Evolutionary conservation across 1,140 invertebrate species (phyloP), one percentile per base, ranked within the genome.

Genomic region (Phthorimaea operculella): DNA sequence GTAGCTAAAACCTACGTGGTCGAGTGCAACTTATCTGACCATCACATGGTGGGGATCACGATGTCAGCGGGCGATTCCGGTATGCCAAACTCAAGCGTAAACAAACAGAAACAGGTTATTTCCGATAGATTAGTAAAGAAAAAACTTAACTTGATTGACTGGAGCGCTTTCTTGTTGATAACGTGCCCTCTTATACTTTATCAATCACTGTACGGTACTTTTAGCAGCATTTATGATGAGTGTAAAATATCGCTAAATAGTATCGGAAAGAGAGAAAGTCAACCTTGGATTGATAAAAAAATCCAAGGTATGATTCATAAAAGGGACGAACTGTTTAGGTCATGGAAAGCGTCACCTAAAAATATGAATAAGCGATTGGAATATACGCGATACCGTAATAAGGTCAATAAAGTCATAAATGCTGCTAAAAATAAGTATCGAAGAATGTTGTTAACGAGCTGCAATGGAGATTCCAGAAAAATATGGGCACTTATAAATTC

Each of bases 331-430:
- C 17, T 55, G 17, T 55, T 50, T 55, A 34, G 34, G 18, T 7
- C n/a, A 1, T 55, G 54, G 54, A 55, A 50, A 36, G 4, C 4
- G n/a, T 34, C 33, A 18, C 54, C 45, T 12, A 55, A 36, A 17
- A 54, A 54, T 45, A 54, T 54, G 52, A 48, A 47, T 54, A 54
- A 54, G 28, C 33, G 52, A 28, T 33, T 54, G 33, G 44, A 12
- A 33, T 54, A 54, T 48, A 54, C 52, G 28, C 18, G n/a, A 45
- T 54, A 54, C 33, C 10, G 52, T 28, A 50, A 50, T 50, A 28
- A 50, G 21, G 17, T 8, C 5, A 28, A 28, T 50, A 50, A 50
- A 50, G 11, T 33, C 5, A 54, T 54, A 33, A 34, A 45, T 54
- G 14, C 6, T 28, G 52, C 39, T 15, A 54, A 48, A 34, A 54